Evolutionary conservation across 2,113 vertebrate species (phyloP), one percentile per base, ranked within the genome.

Genomic region (Boulengeromyrus knoepffleri): DNA sequence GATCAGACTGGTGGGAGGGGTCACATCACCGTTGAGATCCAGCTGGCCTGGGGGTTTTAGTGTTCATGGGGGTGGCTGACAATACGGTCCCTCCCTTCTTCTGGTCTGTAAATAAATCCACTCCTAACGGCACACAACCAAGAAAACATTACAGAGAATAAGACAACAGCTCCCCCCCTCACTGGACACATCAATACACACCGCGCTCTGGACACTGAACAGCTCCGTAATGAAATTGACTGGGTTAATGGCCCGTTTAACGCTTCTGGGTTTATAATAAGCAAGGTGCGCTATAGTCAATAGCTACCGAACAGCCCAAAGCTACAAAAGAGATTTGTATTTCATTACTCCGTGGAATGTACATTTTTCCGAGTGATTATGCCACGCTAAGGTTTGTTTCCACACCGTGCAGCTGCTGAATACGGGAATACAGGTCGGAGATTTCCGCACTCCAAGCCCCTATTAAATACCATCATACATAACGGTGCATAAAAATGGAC

Each of bases 141-240:
- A n/a, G 5, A 90, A 53, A 87, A 21, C 27, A 77, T 87, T 74
- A 56, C 27, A 74, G 45, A 49, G 56, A 86, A 62, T 15, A 74
- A 90, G 49, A 70, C 91, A 92, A 89, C 89, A 89, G 88, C 89
- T 49, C 89, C 89, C 89, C 89, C 90, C 89, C 50, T 89, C 89
- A 90, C 87, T 58, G 90, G 89, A 87, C 45, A 70, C 49, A 27
- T 90, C 58, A 86, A 85, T 87, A 89, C 27, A 80, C 85, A 88
- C 4, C 24, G 52, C 42, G 89, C 46, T 85, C 56, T 47, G 74
- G 27, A 52, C 70, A 83, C 45, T 56, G 89, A 89, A 36, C 36
- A 85, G 89, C 52, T 47, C 53, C n/a, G 83, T 83, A 42, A 87
- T 49, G 56, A 90, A 87, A 85, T 49, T 66, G 56, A 86, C 42